Conservation (phyloP, 2,113 vertebrate genomes). For the Aptenodytes patagonicus region DNA sequence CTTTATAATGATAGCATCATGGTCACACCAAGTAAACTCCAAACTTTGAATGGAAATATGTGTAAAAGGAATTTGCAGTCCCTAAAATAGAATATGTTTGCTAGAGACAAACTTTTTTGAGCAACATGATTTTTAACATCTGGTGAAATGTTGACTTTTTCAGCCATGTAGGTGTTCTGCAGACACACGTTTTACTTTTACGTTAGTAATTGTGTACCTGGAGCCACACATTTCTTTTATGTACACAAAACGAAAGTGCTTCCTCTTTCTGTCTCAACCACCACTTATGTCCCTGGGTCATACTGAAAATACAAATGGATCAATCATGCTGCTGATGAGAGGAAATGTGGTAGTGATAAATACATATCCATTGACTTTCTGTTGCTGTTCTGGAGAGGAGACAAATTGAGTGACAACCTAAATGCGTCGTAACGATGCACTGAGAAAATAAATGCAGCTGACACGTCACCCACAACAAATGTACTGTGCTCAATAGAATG, state of each 20-base stretch:
- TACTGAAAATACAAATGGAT: conserved; percentile 11
- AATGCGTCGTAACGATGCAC: neutral
- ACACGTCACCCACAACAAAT: neutral
- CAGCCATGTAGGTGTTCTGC: neutral
- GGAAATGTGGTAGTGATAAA: conserved; percentile 4
- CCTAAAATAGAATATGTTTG: neutral
- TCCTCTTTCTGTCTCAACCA: conserved; percentile 7
- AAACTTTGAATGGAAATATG: neutral
- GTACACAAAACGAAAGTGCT: neutral
- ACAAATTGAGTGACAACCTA: conserved; percentile 4
- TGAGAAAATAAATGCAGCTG: neutral
- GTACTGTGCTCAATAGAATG: neutral
- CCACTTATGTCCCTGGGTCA: neutral
- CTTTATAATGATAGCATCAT: neutral
- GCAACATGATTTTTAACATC: neutral
- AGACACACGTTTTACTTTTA: neutral
- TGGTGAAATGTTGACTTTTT: neutral
- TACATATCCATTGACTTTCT: conserved; percentile 28
- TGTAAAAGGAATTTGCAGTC: neutral
- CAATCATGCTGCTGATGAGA: neutral
- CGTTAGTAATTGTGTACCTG: neutral
- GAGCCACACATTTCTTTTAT: neutral
- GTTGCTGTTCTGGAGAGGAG: neutral
- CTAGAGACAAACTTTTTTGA: neutral
- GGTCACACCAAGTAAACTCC: neutral